Base-by-base conservation (phyloP, 92 coral and sea anemone species). In the Nematostella vectensis region DNA sequence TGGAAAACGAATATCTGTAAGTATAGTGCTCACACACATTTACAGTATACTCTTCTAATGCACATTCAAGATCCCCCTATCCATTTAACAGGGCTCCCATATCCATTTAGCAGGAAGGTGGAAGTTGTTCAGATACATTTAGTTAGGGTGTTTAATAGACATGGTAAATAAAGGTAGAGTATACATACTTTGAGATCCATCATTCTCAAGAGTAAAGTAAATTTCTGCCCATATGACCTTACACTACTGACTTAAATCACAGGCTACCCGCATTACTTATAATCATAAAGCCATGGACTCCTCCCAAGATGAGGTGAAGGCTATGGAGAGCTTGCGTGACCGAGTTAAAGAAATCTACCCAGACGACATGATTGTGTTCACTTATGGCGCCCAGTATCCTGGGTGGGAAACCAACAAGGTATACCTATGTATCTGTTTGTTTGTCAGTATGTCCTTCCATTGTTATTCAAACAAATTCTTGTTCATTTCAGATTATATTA, bases 371-470 rank as follows among this genome's bases (percentile, higher is more conserved):
- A 20, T 61, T 2, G 80, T 78, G 31, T 85, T 85, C 30, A 61
- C 75, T 2, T 79, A 58, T 61, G 73, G 88, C 18, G 49, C n/a
- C 24, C 64, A 74, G 13, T 85, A 85, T 57, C 31, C 69, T 15
- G 57, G 58, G 22, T 84, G 94, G 94, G 94, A 84, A 59, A 84
- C 94, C 27, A 80, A 79, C 47, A 85, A 85, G 83, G 94, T 85
- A 57, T 8, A 29, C 21, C 10, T 17, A 25, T n/a, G n/a, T n/a
- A n/a, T n/a, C n/a, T n/a, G n/a, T n/a, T n/a, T n/a, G n/a, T n/a
- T 13, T 54, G 3, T 28, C 20, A 27, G n/a, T 1, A 10, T 22
- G 31, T 54, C n/a, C n/a, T n/a, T n/a, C n/a, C n/a, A n/a, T n/a
- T n/a, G n/a, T n/a, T n/a, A n/a, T n/a, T n/a, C n/a, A n/a, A 33